Percentiles rank a stretch among this genome's conserved stretches.
Evolutionary conservation across 2,888 invertebrate species (phyloP).

Genomic region (Acleris cristana): DNA sequence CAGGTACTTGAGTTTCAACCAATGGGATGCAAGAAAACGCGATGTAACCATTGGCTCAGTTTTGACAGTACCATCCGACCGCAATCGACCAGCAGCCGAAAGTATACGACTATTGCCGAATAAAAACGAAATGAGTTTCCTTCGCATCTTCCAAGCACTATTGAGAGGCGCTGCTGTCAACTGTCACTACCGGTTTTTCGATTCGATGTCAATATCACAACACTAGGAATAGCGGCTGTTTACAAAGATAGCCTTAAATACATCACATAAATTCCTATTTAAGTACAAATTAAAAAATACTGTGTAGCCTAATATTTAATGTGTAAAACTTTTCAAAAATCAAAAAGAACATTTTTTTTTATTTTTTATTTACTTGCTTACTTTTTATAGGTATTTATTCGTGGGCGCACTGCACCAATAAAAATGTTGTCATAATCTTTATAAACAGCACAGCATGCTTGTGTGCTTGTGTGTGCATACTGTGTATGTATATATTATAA

Average conservation of each 20-base stretch:
- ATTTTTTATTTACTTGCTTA: too few relatives aligned
- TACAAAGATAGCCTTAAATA: conserved; percentile 14
- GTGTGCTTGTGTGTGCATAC: too few relatives aligned
- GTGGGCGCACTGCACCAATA: too few relatives aligned
- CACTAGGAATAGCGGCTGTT: conserved; percentile 17
- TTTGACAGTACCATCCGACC: conserved; percentile 49
- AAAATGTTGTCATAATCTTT: background rate
- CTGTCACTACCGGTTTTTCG: conserved; percentile 26
- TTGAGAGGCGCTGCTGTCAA: background rate
- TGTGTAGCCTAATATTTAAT: too few relatives aligned
- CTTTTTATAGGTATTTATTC: too few relatives aligned
- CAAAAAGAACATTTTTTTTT: too few relatives aligned
- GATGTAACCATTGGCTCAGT: conserved; percentile 49
- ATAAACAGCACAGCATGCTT: background rate
- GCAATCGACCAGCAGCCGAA: conserved; percentile 47
- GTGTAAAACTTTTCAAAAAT: too few relatives aligned
- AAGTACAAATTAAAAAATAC: too few relatives aligned
- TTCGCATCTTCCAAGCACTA: background rate
- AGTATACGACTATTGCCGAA: conserved; percentile 38
- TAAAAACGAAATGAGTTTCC: conserved; percentile 31
- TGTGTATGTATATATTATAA: too few relatives aligned
- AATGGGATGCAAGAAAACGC: conserved; percentile 20
- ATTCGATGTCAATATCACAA: conserved; percentile 1
- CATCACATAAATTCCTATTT: background rate
- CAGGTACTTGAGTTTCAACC: conserved; percentile 21